These are phyloP conservation scores for Drosophila mimetica DNA, from an alignment of 2,888 invertebrate genomes.

Conservation along the genomic window DNA sequence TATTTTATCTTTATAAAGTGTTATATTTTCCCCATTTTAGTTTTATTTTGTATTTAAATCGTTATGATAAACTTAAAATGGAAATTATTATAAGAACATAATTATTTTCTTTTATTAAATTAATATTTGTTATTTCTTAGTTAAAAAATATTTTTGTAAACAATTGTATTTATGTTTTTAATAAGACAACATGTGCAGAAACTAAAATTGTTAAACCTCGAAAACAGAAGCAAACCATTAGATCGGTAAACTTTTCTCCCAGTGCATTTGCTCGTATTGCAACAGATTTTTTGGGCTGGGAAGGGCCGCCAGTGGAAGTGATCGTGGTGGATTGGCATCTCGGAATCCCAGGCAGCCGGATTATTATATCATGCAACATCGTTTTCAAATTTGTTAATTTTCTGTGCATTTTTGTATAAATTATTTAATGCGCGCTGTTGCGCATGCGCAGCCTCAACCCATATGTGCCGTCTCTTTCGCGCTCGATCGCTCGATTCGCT, in stretches of 20 bases:
- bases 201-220: too few species aligned
- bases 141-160: too few species aligned
- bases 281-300: conserved; percentile 27
- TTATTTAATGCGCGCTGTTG: conserved; percentile 76
- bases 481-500: conserved; percentile 19
- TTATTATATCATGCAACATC: conserved; percentile 67
- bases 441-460: conserved; percentile 50
- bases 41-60: too few species aligned
- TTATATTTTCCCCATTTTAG: too few species aligned
- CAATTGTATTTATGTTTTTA: too few species aligned
- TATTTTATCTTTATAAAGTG: too few species aligned
- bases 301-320: conserved; percentile 14
- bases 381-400: conserved; percentile 71
- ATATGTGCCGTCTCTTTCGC: neutral
- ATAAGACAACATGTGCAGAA: too few species aligned
- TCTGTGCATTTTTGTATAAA: conserved; percentile 74
- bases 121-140: too few species aligned
- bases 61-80: too few species aligned
- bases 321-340: conserved; percentile 44
- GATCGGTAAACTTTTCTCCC: conserved; percentile 11
- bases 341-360: conserved; percentile 43
- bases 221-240: too few species aligned
- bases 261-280: conserved; percentile 22
- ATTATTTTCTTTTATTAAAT: too few species aligned
- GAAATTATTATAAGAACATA: too few species aligned